Evolutionary conservation across 2,113 vertebrate genomes (phyloP).

Genomic region (Apistogramma diplotaenia): DNA sequence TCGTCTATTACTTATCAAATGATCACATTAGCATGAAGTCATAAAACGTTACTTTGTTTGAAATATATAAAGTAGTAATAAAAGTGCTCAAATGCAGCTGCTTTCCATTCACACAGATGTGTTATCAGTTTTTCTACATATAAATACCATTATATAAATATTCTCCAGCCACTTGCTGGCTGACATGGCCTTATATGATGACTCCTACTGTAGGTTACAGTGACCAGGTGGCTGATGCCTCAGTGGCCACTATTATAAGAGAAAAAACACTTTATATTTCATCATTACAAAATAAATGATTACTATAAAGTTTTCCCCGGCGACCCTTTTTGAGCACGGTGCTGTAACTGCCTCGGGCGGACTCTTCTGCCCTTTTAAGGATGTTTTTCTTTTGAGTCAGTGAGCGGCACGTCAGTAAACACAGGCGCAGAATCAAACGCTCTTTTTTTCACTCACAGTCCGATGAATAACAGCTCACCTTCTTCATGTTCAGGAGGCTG

Average conservation of each 20-base stretch:
- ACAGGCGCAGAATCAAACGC: not conserved
- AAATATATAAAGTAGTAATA: not conserved
- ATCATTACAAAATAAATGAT: not conserved
- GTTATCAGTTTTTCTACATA: not conserved
- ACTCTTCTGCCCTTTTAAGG: conserved; percentile 25
- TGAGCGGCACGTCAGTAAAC: conserved; percentile 17
- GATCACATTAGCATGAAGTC: not conserved
- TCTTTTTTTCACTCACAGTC: not conserved
- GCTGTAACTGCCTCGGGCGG: not conserved
- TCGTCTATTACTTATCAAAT: conserved; percentile 13
- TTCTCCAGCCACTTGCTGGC: not conserved
- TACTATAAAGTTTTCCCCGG: not conserved
- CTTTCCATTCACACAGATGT: not conserved
- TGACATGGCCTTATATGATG: not conserved
- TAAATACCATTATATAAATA: not conserved
- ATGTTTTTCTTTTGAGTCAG: not conserved
- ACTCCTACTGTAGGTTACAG: not conserved
- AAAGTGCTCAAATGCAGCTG: not conserved
- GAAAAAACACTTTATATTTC: not conserved
- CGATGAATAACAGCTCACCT: conserved; percentile 78
- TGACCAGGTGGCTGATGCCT: not conserved
- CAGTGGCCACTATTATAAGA: not conserved
- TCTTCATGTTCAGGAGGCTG: conserved; percentile 90
- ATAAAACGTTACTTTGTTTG: not conserved
- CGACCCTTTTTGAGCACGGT: not conserved